Percentiles rank a stretch among this genome's conserved stretches.
Conservation (phyloP, 2,888 invertebrate species). For the Hyalella azteca region DNA sequence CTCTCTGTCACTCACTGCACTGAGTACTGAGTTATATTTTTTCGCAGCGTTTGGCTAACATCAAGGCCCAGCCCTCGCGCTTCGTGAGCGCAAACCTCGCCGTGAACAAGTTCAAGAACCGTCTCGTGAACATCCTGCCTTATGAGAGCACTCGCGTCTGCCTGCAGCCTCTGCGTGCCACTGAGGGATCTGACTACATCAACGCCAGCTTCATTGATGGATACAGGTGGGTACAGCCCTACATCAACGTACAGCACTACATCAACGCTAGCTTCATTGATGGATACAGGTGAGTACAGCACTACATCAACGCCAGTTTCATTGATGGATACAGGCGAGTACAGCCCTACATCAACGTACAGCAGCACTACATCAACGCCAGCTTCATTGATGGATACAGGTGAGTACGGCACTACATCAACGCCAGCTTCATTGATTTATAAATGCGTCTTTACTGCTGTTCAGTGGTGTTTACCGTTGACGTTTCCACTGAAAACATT, state of each 20-base stretch:
- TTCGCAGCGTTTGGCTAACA: constrained; percentile 83
- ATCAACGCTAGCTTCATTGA: constrained; percentile 99
- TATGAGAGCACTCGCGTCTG: constrained; percentile 95
- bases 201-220: constrained; percentile 99
- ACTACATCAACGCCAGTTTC: constrained; percentile 98
- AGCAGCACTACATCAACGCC: constrained; percentile 84
- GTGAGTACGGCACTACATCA: constrained; percentile 80
- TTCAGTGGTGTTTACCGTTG: background rate
- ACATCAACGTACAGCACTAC: constrained; percentile 71
- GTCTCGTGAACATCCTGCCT: constrained; percentile 96
- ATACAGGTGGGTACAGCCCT: constrained; percentile 69
- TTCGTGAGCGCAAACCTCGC: constrained; percentile 96
- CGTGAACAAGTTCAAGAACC: constrained; percentile 97
- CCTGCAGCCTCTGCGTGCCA: constrained; percentile 79
- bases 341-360: background rate
- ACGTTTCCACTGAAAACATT: too few species aligned
- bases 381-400: constrained; percentile 96
- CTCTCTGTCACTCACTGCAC: too few species aligned
- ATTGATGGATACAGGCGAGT: constrained; percentile 87
- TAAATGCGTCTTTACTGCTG: constrained; percentile 69
- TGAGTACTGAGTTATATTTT: too few species aligned
- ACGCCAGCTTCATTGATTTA: constrained; percentile 97
- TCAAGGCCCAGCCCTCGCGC: constrained; percentile 90
- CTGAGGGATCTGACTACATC: constrained; percentile 86
- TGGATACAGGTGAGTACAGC: constrained; percentile 73